A percentile compares a stretch with the other conserved stretches of the same genome.
Evolutionary conservation across 2,888 invertebrate genomes (phyloP).

Genomic region (Clanis bilineata): DNA sequence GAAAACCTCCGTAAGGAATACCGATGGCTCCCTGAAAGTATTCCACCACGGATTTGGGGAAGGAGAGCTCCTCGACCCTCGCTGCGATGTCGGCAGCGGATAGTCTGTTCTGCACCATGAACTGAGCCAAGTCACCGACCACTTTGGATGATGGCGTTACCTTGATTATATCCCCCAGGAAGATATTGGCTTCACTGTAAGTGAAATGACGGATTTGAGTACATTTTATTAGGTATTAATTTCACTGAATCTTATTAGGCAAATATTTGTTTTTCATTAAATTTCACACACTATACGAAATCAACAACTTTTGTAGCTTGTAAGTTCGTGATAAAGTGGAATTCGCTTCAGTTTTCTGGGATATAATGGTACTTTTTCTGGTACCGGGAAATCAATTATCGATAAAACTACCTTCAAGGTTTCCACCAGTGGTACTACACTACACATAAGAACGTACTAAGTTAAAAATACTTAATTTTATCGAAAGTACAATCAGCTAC

Average conservation of each 20-base stretch:
- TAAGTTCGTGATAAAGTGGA: no score
- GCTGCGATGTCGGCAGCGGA: conserved; percentile 91
- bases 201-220: conserved; percentile 1
- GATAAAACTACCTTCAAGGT: no score
- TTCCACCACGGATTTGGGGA: conserved; percentile 98
- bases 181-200: conserved; percentile 92
- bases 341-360: no score
- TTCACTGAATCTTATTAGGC: no score
- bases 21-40: conserved; percentile 98
- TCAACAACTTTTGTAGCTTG: no score
- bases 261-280: no score
- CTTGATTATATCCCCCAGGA: conserved; percentile 98
- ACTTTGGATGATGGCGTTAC: conserved; percentile 99
- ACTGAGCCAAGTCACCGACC: conserved; percentile 99
- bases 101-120: conserved; percentile 99
- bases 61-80: conserved; percentile 96
- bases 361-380: no score
- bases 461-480: no score
- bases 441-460: no score
- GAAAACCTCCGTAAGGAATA: conserved; percentile 97
- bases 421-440: no score
- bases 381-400: no score
- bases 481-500: no score
- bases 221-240: background rate
- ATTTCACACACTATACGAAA: background rate